Evolutionary conservation across 2,888 invertebrate genomes (phyloP).

Genomic region (Drosophila engyochracea): DNA sequence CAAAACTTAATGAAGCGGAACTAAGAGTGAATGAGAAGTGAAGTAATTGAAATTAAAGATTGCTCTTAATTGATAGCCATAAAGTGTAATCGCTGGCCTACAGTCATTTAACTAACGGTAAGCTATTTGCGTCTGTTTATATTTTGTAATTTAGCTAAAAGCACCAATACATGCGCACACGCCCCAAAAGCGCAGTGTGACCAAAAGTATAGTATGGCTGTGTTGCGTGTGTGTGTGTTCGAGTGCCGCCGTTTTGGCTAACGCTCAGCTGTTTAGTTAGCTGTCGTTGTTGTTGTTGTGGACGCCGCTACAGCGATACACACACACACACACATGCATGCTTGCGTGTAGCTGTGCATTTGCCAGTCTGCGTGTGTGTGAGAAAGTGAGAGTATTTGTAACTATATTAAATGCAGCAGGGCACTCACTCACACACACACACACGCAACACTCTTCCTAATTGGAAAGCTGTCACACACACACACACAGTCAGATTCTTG

Average conservation of each 20-base stretch:
- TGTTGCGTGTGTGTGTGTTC: slow-evolving; percentile 10
- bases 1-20: not conserved
- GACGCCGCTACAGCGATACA: slow-evolving; percentile 34
- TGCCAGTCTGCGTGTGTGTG: slow-evolving; percentile 7
- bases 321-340: slow-evolving; percentile 11
- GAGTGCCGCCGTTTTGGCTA: slow-evolving; percentile 46
- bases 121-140: slow-evolving; percentile 52
- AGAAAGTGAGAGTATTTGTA: slow-evolving; percentile 58
- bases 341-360: slow-evolving; percentile 1
- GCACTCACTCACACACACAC: slow-evolving; percentile 11
- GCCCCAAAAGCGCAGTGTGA: slow-evolving; percentile 42
- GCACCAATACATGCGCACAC: slow-evolving; percentile 54
- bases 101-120: slow-evolving; percentile 46
- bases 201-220: slow-evolving; percentile 15
- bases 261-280: slow-evolving; percentile 60
- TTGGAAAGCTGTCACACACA: slow-evolving; percentile 37
- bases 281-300: slow-evolving; percentile 35
- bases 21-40: not conserved
- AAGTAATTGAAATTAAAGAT: not conserved
- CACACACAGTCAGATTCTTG: slow-evolving; percentile 7
- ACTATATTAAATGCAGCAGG: slow-evolving; percentile 45
- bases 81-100: slow-evolving; percentile 1
- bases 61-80: not conserved
- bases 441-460: slow-evolving; percentile 28
- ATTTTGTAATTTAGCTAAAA: slow-evolving; percentile 59